phyloP scores from a whole-genome alignment of 2,888 invertebrate species.

The Pharmacophagus antenor region DNA sequence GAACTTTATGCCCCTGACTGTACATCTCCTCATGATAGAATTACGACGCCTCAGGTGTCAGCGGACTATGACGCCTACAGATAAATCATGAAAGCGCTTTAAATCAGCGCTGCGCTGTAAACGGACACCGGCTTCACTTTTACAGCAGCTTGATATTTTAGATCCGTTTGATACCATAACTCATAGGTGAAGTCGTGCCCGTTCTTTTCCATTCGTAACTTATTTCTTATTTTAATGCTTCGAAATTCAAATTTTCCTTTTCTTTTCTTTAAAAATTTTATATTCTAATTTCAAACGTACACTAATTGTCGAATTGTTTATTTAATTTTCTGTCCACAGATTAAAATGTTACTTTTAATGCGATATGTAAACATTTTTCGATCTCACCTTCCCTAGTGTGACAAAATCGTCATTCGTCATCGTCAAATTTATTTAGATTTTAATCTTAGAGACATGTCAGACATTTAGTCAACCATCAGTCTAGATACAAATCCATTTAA shows the following conservation, averaged over 20 bases:
- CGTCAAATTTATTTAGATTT: neutral
- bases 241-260: neutral
- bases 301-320: too few species aligned
- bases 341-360: too few species aligned
- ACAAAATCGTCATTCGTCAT: too few species aligned
- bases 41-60: conserved; percentile 25
- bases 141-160: conserved; percentile 19
- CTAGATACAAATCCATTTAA: neutral
- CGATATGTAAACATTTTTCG: too few species aligned
- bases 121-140: conserved; percentile 15
- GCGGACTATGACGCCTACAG: conserved; percentile 7
- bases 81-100: conserved; percentile 28
- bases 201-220: neutral
- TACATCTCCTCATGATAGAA: conserved; percentile 4
- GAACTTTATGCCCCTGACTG: conserved; percentile 1
- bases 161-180: conserved; percentile 11
- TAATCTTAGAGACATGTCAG: neutral
- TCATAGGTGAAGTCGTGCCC: conserved; percentile 5
- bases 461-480: neutral
- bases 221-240: neutral
- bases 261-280: neutral
- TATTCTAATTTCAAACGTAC: neutral
- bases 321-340: too few species aligned
- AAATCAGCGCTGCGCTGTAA: conserved; percentile 27
- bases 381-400: neutral